Evolutionary conservation across 2,888 invertebrate species (phyloP).

Genomic region (Cybosia mesomella): DNA sequence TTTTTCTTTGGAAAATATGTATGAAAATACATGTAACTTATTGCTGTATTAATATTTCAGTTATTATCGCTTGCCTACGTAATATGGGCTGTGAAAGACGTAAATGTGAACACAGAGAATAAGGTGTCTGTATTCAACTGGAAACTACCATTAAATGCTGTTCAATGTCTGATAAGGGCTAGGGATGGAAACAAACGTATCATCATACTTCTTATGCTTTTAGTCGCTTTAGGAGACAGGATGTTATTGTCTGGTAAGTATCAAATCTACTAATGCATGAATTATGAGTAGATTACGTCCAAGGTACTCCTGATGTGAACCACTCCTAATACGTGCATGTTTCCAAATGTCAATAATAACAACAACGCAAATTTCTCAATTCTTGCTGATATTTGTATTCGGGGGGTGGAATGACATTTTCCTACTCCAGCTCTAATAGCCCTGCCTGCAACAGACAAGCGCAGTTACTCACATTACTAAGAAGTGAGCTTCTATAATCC

Average conservation of each 20-base stretch:
- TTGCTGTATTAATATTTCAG: slow-evolving; percentile 53
- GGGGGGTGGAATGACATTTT: too few relatives aligned
- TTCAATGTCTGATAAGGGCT: slow-evolving; percentile 87
- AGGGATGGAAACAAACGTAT: slow-evolving; percentile 88
- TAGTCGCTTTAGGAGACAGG: slow-evolving; percentile 84
- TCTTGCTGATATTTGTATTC: too few relatives aligned
- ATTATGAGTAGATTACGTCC: background rate
- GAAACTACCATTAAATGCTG: slow-evolving; percentile 76
- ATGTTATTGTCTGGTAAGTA: slow-evolving; percentile 74
- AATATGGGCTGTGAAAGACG: slow-evolving; percentile 88
- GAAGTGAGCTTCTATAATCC: too few relatives aligned
- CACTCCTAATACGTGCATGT: too few relatives aligned
- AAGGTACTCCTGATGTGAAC: too few relatives aligned
- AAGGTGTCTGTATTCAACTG: slow-evolving; percentile 84
- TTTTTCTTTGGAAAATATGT: background rate
- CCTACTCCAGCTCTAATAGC: too few relatives aligned
- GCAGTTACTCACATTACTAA: too few relatives aligned
- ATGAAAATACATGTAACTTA: background rate
- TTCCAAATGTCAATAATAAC: too few relatives aligned
- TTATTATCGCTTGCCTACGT: slow-evolving; percentile 88
- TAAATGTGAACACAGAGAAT: slow-evolving; percentile 88
- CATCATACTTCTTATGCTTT: slow-evolving; percentile 89
- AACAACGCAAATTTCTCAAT: too few relatives aligned
- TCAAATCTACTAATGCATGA: background rate
- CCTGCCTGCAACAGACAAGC: too few relatives aligned